phyloP scores from a whole-genome alignment of 2,888 invertebrate species.

The Eupsilia transversa region DNA sequence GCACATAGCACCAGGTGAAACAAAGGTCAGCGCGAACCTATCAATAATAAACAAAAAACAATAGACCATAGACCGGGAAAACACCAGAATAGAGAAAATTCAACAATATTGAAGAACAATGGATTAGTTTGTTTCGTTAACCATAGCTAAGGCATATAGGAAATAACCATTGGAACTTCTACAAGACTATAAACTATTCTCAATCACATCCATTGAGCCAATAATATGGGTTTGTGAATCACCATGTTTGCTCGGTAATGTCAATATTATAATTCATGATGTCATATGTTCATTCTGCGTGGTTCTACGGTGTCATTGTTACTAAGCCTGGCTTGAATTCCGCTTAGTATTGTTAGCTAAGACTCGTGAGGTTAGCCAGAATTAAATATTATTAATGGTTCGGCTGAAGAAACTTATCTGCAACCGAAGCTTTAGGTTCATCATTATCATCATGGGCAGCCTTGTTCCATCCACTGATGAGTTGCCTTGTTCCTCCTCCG shows the following conservation, averaged over 20 bases:
- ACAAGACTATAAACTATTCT: conserved; percentile 33
- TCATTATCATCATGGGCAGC: not conserved
- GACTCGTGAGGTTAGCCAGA: not conserved
- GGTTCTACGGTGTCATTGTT: conserved; percentile 51
- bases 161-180: conserved; percentile 21
- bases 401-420: not conserved
- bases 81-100: not conserved
- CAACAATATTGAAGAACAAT: conserved; percentile 23
- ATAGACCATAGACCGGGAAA: conserved; percentile 8
- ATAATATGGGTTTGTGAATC: conserved; percentile 62
- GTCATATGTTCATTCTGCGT: conserved; percentile 58
- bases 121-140: not conserved
- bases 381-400: not conserved
- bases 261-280: conserved; percentile 71
- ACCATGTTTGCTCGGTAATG: conserved; percentile 55
- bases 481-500: not conserved
- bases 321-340: conserved; percentile 13
- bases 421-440: not conserved
- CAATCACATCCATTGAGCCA: conserved; percentile 28
- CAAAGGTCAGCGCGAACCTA: not conserved
- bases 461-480: not conserved
- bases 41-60: conserved; percentile 31
- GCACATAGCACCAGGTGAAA: not conserved
- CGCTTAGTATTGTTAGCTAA: conserved; percentile 18
- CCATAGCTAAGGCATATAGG: not conserved